Evolutionary conservation across 2,888 invertebrate genomes (phyloP), one percentile per base, ranked within the genome.

Genomic region (Lamproptera curius): DNA sequence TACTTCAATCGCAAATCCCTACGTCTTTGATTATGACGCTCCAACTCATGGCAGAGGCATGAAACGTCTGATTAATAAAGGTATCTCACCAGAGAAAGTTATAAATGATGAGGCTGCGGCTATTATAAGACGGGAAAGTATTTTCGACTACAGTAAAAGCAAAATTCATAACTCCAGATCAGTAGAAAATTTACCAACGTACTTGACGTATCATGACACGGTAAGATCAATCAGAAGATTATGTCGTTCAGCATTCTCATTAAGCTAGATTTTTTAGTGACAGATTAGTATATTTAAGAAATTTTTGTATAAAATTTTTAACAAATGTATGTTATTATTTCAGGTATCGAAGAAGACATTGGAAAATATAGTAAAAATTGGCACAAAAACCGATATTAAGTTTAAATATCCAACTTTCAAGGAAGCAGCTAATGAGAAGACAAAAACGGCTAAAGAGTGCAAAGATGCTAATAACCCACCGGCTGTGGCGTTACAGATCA

Each of bases 151-250:
- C 28, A 76, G 70, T 53, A 77, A 70, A 40, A 58, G 52, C 42
- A 58, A 60, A 2, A 66, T 58, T 35, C 60, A 52, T 16, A 71
- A 70, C 50, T 83, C 86, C 13, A 88, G 90, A 57, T 95, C 95
- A 5, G 90, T 94, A 51, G 89, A 93, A 34, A 91, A 93, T 69
- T 75, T 95, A 48, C 95, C 95, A 1, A 94, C 94, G 1, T 94
- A 92, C 67, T 80, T 94, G 16, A 89, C 89, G 51, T 90, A 91
- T 61, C 91, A 90, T 57, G 92, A 93, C 70, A 91, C 91, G 86
- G 93, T 92, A 69, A 56, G 51, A n/a, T n/a, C n/a, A n/a, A n/a
- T n/a, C n/a, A 33, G 20, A 20, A 20, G 20, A 5, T 20, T 20
- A n/a, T n/a, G n/a, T n/a, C n/a, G n/a, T n/a, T n/a, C n/a, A n/a